Percentiles rank a stretch among this genome's conserved stretches.
Conservation (phyloP, 2,888 invertebrate genomes). For the Cetonia aurata region DNA sequence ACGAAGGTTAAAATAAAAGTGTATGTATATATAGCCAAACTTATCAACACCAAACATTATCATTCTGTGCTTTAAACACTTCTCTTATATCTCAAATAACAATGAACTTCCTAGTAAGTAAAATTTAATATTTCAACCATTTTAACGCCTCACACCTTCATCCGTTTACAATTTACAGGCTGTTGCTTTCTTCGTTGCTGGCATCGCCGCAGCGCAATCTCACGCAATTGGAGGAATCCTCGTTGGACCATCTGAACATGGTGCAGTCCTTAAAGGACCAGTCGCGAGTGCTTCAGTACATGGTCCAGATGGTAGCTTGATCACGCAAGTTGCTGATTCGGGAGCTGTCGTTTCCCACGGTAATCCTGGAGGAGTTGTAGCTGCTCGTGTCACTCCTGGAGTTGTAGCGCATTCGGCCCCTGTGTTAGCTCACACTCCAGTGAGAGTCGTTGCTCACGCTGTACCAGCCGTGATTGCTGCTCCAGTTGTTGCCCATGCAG, state of each 20-base stretch:
- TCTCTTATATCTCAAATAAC: background rate
- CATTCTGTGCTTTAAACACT: background rate
- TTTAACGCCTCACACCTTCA: background rate
- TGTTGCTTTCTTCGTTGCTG: conserved; percentile 54
- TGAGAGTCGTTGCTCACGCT: conserved; percentile 61
- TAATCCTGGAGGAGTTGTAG: conserved; percentile 26
- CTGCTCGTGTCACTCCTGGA: conserved; percentile 30
- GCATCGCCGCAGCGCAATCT: conserved; percentile 57
- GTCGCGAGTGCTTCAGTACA: conserved; percentile 56
- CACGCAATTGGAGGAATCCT: conserved; percentile 53
- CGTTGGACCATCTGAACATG: conserved; percentile 56
- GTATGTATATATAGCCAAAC: background rate
- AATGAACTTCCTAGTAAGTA: conserved; percentile 34
- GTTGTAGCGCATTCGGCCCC: background rate
- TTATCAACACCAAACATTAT: conserved; percentile 5
- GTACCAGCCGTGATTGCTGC: conserved; percentile 59
- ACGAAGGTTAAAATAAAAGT: conserved; percentile 19
- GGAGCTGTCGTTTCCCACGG: conserved; percentile 34
- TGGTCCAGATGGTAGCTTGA: conserved; percentile 65
- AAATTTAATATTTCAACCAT: background rate
- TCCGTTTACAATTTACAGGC: conserved; percentile 46
- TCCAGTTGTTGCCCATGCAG: too few species aligned
- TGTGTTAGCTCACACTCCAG: conserved; percentile 55
- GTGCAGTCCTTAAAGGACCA: conserved; percentile 59
- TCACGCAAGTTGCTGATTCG: conserved; percentile 61